Percentiles rank a stretch among this genome's conserved stretches.
Conservation (phyloP, 2,888 invertebrate genomes). For the Athrips mouffetella region DNA sequence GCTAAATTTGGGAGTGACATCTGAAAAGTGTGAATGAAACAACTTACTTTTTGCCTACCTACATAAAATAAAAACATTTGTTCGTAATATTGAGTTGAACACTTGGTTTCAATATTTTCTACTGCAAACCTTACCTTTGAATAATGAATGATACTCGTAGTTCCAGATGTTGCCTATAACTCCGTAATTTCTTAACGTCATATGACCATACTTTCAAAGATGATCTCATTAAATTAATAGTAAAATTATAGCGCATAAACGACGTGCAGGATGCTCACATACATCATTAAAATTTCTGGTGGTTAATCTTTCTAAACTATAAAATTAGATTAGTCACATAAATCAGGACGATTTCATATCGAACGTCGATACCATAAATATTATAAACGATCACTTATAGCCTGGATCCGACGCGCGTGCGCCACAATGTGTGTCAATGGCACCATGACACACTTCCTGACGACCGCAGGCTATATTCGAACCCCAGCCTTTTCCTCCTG, state of each 20-base stretch:
- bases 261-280: neutral
- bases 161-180: too few relatives aligned
- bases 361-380: conserved; percentile 14
- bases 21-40: too few relatives aligned
- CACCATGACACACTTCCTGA: conserved; percentile 69
- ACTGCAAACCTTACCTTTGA: too few relatives aligned
- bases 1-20: too few relatives aligned
- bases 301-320: neutral
- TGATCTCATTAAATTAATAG: conserved; percentile 5
- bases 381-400: conserved; percentile 33
- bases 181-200: neutral
- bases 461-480: conserved; percentile 48
- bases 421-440: conserved; percentile 66
- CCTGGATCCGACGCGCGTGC: conserved; percentile 51
- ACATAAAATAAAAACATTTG: too few relatives aligned
- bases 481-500: conserved; percentile 49
- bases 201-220: conserved; percentile 14
- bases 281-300: neutral
- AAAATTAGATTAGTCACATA: neutral
- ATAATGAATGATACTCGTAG: too few relatives aligned
- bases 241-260: conserved; percentile 4
- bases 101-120: too few relatives aligned
- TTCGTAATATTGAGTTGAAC: too few relatives aligned
- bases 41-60: too few relatives aligned
- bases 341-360: conserved; percentile 15